These are phyloP conservation scores for Caenorhabditis plicata DNA, from an alignment of 2,888 invertebrate genomes.

Conservation along the genomic window DNA sequence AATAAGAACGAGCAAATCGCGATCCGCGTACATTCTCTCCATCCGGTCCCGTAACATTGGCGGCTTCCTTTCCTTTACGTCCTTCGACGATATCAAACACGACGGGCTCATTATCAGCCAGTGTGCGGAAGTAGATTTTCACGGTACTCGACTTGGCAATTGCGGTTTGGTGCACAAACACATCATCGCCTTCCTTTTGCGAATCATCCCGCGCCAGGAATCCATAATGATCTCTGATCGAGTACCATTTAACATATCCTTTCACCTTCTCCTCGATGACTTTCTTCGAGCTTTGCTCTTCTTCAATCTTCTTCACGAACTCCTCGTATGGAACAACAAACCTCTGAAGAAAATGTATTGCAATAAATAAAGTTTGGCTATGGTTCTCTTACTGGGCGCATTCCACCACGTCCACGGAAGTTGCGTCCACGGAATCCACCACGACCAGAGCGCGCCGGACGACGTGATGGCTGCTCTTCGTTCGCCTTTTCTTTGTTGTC, in stretches of 20 bases:
- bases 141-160: slow-evolving; percentile 35
- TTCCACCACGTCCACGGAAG: slow-evolving; percentile 17
- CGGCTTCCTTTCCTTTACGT: slow-evolving; percentile 90
- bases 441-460: slow-evolving; percentile 8
- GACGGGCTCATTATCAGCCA: slow-evolving; percentile 67
- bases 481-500: slow-evolving; percentile 33
- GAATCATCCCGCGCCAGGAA: slow-evolving; percentile 93
- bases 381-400: slow-evolving; percentile 5
- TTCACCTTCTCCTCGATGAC: slow-evolving; percentile 40
- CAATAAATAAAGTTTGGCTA: slow-evolving; percentile 1
- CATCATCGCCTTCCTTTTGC: slow-evolving; percentile 73
- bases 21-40: slow-evolving; percentile 85
- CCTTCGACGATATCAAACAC: slow-evolving; percentile 73
- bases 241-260: slow-evolving; percentile 77
- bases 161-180: slow-evolving; percentile 81
- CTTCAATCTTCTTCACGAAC: slow-evolving; percentile 23
- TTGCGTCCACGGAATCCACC: slow-evolving; percentile 20
- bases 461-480: slow-evolving; percentile 10
- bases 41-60: slow-evolving; percentile 84
- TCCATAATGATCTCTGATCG: slow-evolving; percentile 78
- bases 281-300: slow-evolving; percentile 27
- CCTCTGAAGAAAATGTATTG: neutral
- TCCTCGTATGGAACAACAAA: slow-evolving; percentile 5
- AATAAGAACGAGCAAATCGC: slow-evolving; percentile 12
- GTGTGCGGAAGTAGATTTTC: slow-evolving; percentile 82